These are phyloP conservation scores for Linepithema humile DNA, from an alignment of 1,140 invertebrate genomes.

Conservation along the genomic window DNA sequence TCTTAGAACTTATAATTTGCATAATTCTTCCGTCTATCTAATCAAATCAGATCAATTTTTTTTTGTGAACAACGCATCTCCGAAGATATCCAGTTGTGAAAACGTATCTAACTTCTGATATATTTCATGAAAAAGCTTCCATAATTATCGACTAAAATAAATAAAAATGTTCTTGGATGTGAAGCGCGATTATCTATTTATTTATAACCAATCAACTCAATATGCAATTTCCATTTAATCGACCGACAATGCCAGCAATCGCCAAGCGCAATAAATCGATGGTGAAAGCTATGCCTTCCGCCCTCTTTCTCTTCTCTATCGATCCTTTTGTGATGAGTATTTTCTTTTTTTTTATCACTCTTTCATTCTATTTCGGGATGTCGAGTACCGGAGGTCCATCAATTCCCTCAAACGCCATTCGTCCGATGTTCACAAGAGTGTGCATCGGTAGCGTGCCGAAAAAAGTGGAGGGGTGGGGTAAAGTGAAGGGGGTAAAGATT, in stretches of 20 bases:
- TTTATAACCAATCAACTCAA: not conserved
- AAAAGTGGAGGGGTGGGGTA: not conserved
- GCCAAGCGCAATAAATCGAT: not conserved
- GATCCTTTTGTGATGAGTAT: slow-evolving; percentile 1
- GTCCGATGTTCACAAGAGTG: slow-evolving; percentile 46
- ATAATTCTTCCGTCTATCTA: not conserved
- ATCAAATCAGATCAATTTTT: not conserved
- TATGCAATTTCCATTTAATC: slow-evolving; percentile 5
- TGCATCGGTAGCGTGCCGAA: slow-evolving; percentile 43
- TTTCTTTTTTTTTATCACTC: slow-evolving; percentile 36
- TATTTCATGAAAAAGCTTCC: not conserved
- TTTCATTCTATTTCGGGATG: slow-evolving; percentile 55
- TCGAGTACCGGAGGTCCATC: slow-evolving; percentile 53
- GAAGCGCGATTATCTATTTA: not conserved
- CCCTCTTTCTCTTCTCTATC: slow-evolving; percentile 9
- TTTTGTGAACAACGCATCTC: not conserved
- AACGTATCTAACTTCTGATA: not conserved
- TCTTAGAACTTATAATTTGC: not conserved
- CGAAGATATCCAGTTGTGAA: not conserved
- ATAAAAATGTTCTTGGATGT: not conserved
- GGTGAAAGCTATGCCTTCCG: not conserved
- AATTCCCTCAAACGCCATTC: slow-evolving; percentile 64
- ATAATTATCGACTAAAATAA: not conserved
- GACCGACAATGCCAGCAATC: not conserved
- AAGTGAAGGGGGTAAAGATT: slow-evolving; percentile 57